Base-by-base conservation (phyloP, 2,113 vertebrate species). In the Oryctolagus cuniculus region DNA sequence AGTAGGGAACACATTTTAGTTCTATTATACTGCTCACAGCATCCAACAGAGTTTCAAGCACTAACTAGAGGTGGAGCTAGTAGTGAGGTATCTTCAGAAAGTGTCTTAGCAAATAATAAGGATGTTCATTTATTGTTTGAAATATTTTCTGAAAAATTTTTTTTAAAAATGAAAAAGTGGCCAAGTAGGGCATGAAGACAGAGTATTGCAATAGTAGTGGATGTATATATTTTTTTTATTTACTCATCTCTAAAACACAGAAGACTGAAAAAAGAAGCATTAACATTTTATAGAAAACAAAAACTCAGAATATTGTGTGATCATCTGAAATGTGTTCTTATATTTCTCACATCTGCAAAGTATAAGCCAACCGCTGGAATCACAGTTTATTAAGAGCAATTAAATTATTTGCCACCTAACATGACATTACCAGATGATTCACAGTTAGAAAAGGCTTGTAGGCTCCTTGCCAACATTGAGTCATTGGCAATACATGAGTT, bases 331-430 rank as follows among this genome's bases (percentile, higher is more conserved):
- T 66, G 67, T 79, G 4, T 74, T 70, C 73, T 86, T 61, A 53
- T 55, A 17, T 9, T 22, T 38, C 58, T 94, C 51, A 80, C 51
- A 67, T 31, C 49, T 90, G 34, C 31, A 78, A 74, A 70, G 38
- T 61, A 36, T 31, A 91, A 79, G 38, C 55, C 49, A 49, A 89
- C 73, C 82, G 21, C n/a, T 89, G 27, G 85, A 72, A 74, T n/a
- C 90, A 8, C 69, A 51, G 53, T 55, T 91, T 66, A 91, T 31
- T 69, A 72, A 77, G 64, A n/a, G n/a, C 70, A 88, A 90, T 89
- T 96, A 90, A 87, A 82, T 38, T 61, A 36, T 53, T 89, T 78
- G 82, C 34, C 84, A 90, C 90, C 88, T 89, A 82, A 31, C 31
- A 64, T 74, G 90, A 73, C 16, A 49, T 27, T 66, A 61, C 34